Conservation (phyloP, 1,140 invertebrate genomes). For the Melanaphis sacchari region DNA sequence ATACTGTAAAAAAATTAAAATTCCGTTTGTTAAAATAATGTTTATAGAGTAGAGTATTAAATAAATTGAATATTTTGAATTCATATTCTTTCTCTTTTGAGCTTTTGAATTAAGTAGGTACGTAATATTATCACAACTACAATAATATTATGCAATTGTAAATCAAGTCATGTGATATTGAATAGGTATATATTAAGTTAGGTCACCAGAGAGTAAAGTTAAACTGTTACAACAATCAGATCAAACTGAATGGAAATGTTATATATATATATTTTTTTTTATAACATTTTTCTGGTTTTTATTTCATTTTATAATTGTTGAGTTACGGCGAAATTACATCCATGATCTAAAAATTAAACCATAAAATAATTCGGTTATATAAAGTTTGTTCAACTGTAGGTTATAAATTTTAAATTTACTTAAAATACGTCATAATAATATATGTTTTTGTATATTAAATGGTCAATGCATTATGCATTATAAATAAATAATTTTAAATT, state of each 20-base stretch:
- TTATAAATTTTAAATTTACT: background rate
- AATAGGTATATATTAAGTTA: background rate
- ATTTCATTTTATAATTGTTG: background rate
- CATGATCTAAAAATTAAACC: background rate
- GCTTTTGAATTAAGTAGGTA: background rate
- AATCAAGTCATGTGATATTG: background rate
- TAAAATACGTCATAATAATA: background rate
- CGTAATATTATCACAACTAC: background rate
- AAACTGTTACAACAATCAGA: background rate
- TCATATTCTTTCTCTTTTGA: background rate
- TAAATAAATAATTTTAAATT: background rate
- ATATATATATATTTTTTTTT: slow-evolving; percentile 40
- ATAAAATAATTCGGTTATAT: background rate
- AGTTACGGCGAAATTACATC: background rate
- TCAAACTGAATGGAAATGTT: slow-evolving; percentile 4
- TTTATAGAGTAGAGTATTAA: background rate
- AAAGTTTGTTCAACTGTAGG: too few species aligned
- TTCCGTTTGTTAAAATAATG: background rate
- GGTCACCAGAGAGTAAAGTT: background rate
- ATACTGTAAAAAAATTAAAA: background rate
- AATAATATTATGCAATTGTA: background rate
- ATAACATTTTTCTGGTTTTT: background rate
- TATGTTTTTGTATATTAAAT: background rate
- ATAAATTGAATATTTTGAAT: background rate
- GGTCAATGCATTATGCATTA: background rate